Conservation (phyloP, 30 jellyfish, hydroid and myxozoan genomes). For the Cassiopea andromeda region DNA sequence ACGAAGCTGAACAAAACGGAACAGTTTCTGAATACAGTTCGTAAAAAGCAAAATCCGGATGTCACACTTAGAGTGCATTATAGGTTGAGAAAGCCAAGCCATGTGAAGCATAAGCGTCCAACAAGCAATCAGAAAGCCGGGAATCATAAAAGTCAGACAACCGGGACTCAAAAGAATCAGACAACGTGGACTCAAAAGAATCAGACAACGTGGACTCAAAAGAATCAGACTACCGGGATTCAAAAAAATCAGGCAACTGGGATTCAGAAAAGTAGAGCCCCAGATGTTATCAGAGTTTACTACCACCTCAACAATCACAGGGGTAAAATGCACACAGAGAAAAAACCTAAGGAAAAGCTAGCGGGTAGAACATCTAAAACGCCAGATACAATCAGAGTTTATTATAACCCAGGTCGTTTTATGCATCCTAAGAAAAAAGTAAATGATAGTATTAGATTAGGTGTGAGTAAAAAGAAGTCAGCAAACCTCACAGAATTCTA, state of each 20-base stretch:
- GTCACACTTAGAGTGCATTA: conserved; percentile 50
- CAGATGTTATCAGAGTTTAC: conserved; percentile 6
- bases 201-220: too few relatives aligned
- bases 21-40: conserved; percentile 25
- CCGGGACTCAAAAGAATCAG: too few relatives aligned
- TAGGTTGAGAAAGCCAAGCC: conserved; percentile 16
- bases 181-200: too few relatives aligned
- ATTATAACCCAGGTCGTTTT: background rate
- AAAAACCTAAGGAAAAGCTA: background rate
- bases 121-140: background rate
- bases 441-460: background rate
- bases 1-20: conserved; percentile 36
- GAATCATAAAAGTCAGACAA: too few relatives aligned
- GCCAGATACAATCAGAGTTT: conserved; percentile 21
- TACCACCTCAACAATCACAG: conserved; percentile 1
- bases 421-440: background rate
- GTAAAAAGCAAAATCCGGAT: conserved; percentile 21
- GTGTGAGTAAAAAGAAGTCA: background rate
- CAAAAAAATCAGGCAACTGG: too few relatives aligned
- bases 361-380: background rate
- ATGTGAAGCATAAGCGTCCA: conserved; percentile 19
- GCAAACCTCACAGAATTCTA: conserved; percentile 32
- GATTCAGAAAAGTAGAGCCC: background rate
- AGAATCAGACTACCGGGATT: too few relatives aligned
- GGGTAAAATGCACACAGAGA: background rate